Base-by-base conservation (phyloP, 2,888 invertebrate genomes). In the Muscina levida region DNA sequence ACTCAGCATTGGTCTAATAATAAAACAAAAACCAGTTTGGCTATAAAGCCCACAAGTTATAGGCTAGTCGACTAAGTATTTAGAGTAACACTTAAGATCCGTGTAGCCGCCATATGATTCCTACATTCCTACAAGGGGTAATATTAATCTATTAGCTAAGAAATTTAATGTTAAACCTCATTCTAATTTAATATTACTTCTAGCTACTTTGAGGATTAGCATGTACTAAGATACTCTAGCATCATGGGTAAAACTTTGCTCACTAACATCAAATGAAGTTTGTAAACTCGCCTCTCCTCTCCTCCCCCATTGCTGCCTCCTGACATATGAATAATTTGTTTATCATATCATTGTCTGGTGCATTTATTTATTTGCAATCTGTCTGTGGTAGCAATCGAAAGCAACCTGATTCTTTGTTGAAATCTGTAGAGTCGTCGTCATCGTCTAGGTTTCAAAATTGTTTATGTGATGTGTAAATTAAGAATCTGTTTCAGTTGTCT, bases 361-460 rank as follows among this genome's bases (percentile, higher is more conserved):
- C n/a, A n/a, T n/a, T n/a, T n/a, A n/a, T n/a, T n/a, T n/a, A n/a
- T n/a, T n/a, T n/a, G n/a, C n/a, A n/a, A n/a, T n/a, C n/a, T n/a
- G n/a, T n/a, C n/a, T n/a, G 2, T 46, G 46, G 46, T 17, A 15
- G n/a, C 88, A 85, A 87, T 79, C 57, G 83, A 44, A 77, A 85
- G 74, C 86, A 87, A 82, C 85, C 85, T 82, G 84, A 83, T 84
- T 89, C 89, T n/a, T n/a, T n/a, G 2, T 68, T 88, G 84, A 88
- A 89, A 72, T 89, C 90, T 3, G 88, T 90, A 10, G 88, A 88
- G 56, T 89, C 89, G 42, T 82, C 84, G 78, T 6, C n/a, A n/a
- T 46, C 46, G n/a, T n/a, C n/a, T 11, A 11, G 10, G 53, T 22
- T 53, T 51, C 19, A 51, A 51, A 6, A 22, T 13, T 22, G 19